Conservation (phyloP, 1,140 invertebrate species). For the Macrosteles quadrilineatus region DNA sequence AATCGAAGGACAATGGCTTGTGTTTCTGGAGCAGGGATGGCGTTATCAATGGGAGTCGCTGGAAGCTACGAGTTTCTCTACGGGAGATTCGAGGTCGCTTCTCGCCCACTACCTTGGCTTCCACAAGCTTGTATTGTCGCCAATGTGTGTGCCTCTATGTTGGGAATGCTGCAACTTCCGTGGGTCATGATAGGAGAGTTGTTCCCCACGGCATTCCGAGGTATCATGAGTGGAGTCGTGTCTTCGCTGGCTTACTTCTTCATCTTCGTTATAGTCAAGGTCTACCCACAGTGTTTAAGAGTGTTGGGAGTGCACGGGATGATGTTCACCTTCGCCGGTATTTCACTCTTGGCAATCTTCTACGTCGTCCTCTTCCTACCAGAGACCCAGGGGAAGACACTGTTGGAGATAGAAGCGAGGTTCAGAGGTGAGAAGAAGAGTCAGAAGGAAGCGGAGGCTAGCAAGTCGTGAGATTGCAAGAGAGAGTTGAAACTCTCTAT, state of each 20-base stretch:
- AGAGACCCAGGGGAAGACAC: conserved; percentile 76
- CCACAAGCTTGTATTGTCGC: conserved; percentile 64
- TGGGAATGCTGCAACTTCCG: conserved; percentile 70
- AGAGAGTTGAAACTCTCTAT: too few species aligned
- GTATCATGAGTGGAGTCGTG: conserved; percentile 66
- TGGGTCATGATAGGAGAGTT: conserved; percentile 76
- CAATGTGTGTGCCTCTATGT: conserved; percentile 71
- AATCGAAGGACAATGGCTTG: conserved; percentile 68
- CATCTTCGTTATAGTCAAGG: conserved; percentile 69
- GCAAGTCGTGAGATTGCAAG: neutral
- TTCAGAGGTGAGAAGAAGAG: conserved; percentile 49
- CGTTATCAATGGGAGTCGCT: conserved; percentile 56
- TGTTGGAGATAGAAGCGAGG: conserved; percentile 73
- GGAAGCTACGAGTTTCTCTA: conserved; percentile 53
- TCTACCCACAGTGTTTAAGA: conserved; percentile 54
- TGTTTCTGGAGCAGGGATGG: conserved; percentile 63
- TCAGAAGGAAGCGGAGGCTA: neutral
- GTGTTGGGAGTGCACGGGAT: conserved; percentile 49
- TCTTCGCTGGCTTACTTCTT: conserved; percentile 69
- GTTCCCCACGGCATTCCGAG: conserved; percentile 67
- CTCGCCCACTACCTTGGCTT: conserved; percentile 55
- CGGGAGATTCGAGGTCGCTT: conserved; percentile 47
- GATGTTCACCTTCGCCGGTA: conserved; percentile 73
- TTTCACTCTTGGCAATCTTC: conserved; percentile 64
- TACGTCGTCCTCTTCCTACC: conserved; percentile 71